phyloP scores from a whole-genome alignment of 1,140 invertebrate species.

The Andricus grossulariae region DNA sequence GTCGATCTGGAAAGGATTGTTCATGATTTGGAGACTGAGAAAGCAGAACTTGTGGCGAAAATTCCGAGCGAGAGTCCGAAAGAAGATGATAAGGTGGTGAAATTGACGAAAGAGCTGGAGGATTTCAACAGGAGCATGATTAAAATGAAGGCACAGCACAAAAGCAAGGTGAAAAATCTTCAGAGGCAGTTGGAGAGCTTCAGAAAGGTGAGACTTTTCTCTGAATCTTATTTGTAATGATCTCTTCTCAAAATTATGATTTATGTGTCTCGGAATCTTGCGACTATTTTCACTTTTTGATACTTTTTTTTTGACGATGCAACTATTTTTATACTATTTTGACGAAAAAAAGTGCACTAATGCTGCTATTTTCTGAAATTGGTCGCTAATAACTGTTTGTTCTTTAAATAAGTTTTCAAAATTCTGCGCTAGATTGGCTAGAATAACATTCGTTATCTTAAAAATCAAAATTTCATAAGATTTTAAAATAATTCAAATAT shows the following conservation, averaged over 20 bases:
- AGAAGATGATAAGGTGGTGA: constrained; percentile 75
- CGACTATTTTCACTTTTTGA: no score
- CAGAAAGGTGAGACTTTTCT: constrained; percentile 77
- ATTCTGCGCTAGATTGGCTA: no score
- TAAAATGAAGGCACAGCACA: constrained; percentile 88
- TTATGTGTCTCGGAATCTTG: no score
- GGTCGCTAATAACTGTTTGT: no score
- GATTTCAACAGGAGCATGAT: constrained; percentile 88
- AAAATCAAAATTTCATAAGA: no score
- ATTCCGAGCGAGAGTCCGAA: constrained; percentile 53
- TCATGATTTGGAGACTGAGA: constrained; percentile 63
- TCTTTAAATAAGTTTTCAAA: no score
- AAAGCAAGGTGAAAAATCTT: constrained; percentile 87
- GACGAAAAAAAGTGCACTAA: no score
- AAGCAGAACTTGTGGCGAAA: constrained; percentile 53
- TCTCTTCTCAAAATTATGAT: constrained; percentile 29
- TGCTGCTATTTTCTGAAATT: no score
- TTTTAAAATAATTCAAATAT: no score
- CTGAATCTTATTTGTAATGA: constrained; percentile 4
- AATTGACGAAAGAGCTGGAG: constrained; percentile 83
- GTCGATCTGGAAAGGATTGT: constrained; percentile 60
- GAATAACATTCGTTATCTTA: no score
- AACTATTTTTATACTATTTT: no score
- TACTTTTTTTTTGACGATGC: no score
- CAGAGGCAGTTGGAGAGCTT: constrained; percentile 88